Conservation (phyloP, 2,113 vertebrate species). For the Chloropsis hardwickii region DNA sequence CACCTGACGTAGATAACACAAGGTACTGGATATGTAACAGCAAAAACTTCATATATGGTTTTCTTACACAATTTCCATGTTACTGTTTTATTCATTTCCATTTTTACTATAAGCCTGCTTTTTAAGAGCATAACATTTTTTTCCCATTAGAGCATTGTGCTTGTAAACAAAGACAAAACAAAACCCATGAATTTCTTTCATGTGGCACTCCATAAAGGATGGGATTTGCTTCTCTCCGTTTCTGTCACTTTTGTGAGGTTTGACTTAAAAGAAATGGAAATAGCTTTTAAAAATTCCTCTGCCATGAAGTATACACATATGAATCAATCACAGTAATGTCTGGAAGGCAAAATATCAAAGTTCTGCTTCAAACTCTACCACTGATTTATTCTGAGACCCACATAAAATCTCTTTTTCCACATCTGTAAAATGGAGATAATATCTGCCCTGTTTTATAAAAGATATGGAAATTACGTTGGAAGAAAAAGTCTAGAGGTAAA, state of each 20-base stretch:
- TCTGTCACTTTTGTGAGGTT: neutral
- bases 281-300: neutral
- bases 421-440: neutral
- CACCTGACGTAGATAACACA: neutral
- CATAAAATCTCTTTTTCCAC: neutral
- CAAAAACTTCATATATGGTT: neutral
- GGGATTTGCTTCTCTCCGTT: neutral
- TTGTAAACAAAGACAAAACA: neutral
- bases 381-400: neutral
- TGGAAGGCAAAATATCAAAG: conserved; percentile 21
- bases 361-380: neutral
- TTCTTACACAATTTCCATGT: neutral
- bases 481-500: neutral
- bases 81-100: neutral
- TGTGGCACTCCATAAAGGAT: neutral
- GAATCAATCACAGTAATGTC: conserved; percentile 14
- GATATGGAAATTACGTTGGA: neutral
- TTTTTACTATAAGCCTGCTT: neutral
- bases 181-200: neutral
- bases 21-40: neutral
- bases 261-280: conserved; percentile 15
- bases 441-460: neutral
- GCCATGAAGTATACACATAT: neutral
- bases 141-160: neutral
- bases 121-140: neutral